Base-by-base conservation (phyloP, 2,113 vertebrate species). In the rat (Rattus norvegicus) region DNA sequence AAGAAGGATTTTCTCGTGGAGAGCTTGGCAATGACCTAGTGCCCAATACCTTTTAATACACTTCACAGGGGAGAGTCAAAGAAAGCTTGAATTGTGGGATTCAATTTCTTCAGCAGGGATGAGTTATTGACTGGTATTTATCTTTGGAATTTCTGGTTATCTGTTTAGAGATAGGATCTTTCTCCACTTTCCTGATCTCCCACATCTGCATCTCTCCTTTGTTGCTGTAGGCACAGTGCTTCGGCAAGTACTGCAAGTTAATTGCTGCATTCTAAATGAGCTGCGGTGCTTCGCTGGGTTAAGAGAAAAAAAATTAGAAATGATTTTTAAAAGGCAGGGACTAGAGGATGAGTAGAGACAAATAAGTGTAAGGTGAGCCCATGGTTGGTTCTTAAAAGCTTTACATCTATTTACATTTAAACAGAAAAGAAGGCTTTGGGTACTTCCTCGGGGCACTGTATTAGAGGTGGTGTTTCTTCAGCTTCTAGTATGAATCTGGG, bases 1-100 rank as follows among this genome's bases (percentile, higher is more conserved):
- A 76, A 79, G 56, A 90, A 81, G 26, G 59, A 75, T 69, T 95
- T 73, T 80, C 88, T 49, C 80, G 4, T 17, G 88, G 75, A 95
- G 79, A 93, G 84, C 49, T 92, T 67, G 24, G 16, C 43, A 36
- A 77, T 2, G 49, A 80, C n/a, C 36, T 90, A 39, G 20, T 33
- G 67, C 22, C 63, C 49, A 69, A 86, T 67, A 30, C 39, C 43
- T 22, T 30, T 30, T 61, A 4, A 26, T 20, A 10, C 12, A 36
- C 20, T 65, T 36, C 17, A 43, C 36, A 88, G 43, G 26, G 26
- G 56, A 59, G 20, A 67, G 19, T 39, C 47, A 76, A 56, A 33
- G 24, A 59, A 43, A 72, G 80, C 70, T 88, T 56, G 86, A 88
- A 72, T 59, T 67, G 33, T 49, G 70, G 5, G 3, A 28, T 63